Evolutionary conservation across 2,888 invertebrate species (phyloP).

Genomic region (Tinea semifulvella): DNA sequence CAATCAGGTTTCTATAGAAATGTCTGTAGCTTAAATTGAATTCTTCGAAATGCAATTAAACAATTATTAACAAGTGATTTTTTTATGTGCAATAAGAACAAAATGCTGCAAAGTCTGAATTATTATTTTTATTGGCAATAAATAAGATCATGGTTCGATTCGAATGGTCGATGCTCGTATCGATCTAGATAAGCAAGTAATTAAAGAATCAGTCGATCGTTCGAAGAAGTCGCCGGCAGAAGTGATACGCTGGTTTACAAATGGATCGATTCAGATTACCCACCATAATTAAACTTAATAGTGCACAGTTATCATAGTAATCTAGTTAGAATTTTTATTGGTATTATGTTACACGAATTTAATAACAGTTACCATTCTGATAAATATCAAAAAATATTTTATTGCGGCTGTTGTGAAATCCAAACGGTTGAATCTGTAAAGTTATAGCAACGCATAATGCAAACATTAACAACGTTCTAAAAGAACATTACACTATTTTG

Average conservation of each 20-base stretch:
- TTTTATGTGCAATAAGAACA: too few species aligned
- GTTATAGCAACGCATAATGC: too few species aligned
- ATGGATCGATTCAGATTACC: slow-evolving; percentile 52
- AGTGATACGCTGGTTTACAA: slow-evolving; percentile 46
- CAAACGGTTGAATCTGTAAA: too few species aligned
- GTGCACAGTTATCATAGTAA: slow-evolving; percentile 16
- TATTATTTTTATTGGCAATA: background rate
- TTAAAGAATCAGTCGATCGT: slow-evolving; percentile 44
- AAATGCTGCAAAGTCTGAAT: background rate
- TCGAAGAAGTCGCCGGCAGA: slow-evolving; percentile 27
- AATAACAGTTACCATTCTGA: too few species aligned
- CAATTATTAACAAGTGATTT: too few species aligned
- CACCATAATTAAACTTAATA: slow-evolving; percentile 52
- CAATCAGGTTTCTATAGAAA: too few species aligned
- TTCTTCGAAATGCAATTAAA: too few species aligned
- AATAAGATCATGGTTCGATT: slow-evolving; percentile 26
- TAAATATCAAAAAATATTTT: too few species aligned
- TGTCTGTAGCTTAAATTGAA: too few species aligned
- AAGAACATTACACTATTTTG: too few species aligned
- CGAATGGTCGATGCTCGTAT: slow-evolving; percentile 38
- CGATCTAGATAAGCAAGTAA: slow-evolving; percentile 50
- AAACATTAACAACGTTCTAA: too few species aligned
- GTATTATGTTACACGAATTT: slow-evolving; percentile 6
- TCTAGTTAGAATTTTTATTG: background rate
- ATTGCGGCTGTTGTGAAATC: too few species aligned